Evolutionary conservation across 2,888 invertebrate genomes (phyloP).

Genomic region (Eilema griseolum): DNA sequence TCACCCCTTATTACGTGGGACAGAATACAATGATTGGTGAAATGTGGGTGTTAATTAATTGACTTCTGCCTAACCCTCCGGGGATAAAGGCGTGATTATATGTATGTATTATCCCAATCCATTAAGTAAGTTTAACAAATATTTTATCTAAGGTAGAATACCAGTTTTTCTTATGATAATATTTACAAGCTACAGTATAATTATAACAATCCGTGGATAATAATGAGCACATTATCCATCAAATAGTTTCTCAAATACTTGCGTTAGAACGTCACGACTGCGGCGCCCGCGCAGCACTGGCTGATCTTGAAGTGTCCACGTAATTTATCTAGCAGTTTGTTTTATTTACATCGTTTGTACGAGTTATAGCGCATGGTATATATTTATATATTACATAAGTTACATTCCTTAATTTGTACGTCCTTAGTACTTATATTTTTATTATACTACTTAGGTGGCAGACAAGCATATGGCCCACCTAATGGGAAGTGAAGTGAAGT

Average conservation of each 20-base stretch:
- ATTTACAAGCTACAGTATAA: background rate
- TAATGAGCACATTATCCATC: background rate
- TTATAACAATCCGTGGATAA: background rate
- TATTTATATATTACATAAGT: constrained; percentile 20
- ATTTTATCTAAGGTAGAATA: background rate
- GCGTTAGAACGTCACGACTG: constrained; percentile 18
- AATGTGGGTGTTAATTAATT: too few species aligned
- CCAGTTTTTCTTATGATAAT: background rate
- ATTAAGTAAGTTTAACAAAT: background rate
- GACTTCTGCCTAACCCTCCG: too few species aligned
- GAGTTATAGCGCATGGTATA: constrained; percentile 18
- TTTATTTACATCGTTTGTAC: constrained; percentile 41
- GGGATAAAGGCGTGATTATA: too few species aligned
- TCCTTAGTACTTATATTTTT: too few species aligned
- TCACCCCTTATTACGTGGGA: too few species aligned
- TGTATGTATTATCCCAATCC: too few species aligned
- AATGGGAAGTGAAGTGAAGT: too few species aligned
- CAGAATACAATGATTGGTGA: too few species aligned
- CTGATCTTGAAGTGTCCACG: constrained; percentile 50
- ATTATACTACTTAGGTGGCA: too few species aligned
- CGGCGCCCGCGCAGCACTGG: constrained; percentile 26
- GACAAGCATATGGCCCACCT: too few species aligned
- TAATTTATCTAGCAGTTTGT: constrained; percentile 35
- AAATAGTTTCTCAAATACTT: constrained; percentile 7
- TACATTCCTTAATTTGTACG: constrained; percentile 37